Base-by-base conservation (phyloP, 2,113 vertebrate genomes). In the Xenopus laevis region DNA sequence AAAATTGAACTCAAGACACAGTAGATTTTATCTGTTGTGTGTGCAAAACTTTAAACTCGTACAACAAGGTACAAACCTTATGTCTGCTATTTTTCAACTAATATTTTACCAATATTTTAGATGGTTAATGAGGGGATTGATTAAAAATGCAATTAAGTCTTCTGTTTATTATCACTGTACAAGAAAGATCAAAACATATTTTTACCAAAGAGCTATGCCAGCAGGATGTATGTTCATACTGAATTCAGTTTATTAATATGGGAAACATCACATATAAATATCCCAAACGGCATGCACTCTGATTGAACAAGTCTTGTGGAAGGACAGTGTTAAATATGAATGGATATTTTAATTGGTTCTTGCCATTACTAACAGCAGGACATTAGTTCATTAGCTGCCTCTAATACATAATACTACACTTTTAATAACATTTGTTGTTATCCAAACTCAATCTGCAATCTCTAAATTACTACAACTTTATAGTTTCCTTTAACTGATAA, bases 131-230 rank as follows among this genome's bases (percentile, higher is more conserved):
- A 55, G 17, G 15, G 7, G 53, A 55, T n/a, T 55, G 53, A 55
- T 55, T 55, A 55, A 55, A 55, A 55, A 55, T 55, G 53, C 53
- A 55, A 55, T 55, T 55, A 55, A 55, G 16, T n/a, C 53, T 55
- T 55, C 17, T 55, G 4, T 55, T n/a, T 16, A 55, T 55, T 17
- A 55, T 55, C 53, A 55, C 53, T 55, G 7, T 55, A 16, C 18
- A 55, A 55, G 53, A 55, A n/a, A 55, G 53, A 55, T 55, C 53
- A 55, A 55, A 55, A 50, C 47, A 50, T 9, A 50, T 55, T 55
- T 9, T 55, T 55, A n/a, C 53, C 53, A 55, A 55, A 55, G 53
- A 55, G 53, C 53, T 18, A 55, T n/a, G 53, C 53, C 53, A 55
- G 53, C 53, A 55, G 53, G 53, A 55, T 55, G 53, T 55, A 55